Conservation (phyloP, 2,113 vertebrate genomes). For the Takifugu flavidus region DNA sequence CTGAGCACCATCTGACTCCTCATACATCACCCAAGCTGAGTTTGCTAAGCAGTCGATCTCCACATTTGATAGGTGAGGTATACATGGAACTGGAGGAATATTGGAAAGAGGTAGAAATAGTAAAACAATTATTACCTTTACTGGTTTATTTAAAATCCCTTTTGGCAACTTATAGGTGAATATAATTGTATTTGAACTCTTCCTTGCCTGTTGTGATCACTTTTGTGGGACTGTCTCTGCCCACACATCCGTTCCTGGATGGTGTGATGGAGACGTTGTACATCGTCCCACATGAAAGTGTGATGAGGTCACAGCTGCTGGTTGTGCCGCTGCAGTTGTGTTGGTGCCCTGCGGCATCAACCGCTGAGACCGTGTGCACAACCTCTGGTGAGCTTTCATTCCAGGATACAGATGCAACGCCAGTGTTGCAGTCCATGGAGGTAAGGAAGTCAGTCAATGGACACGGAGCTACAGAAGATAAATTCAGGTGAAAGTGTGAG, state of each 20-base stretch:
- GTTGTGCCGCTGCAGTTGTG: slow-evolving; percentile 54
- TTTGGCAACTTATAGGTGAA: no score
- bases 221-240: slow-evolving; percentile 45
- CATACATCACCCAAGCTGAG: slow-evolving; percentile 65
- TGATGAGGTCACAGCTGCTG: slow-evolving; percentile 47
- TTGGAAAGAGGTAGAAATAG: neutral
- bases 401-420: slow-evolving; percentile 64
- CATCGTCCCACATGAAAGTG: slow-evolving; percentile 59
- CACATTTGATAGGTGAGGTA: slow-evolving; percentile 55
- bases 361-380: slow-evolving; percentile 46
- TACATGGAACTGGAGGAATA: slow-evolving; percentile 66
- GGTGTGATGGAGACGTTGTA: slow-evolving; percentile 71
- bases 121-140: neutral
- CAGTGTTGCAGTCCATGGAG: slow-evolving; percentile 55
- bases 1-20: slow-evolving; percentile 48
- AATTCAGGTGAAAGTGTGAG: neutral
- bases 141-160: neutral
- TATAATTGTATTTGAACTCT: neutral
- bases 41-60: slow-evolving; percentile 73
- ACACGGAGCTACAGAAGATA: slow-evolving; percentile 67
- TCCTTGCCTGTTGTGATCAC: slow-evolving; percentile 62
- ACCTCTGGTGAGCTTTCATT: slow-evolving; percentile 37
- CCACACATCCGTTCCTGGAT: slow-evolving; percentile 54
- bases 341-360: neutral
- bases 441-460: slow-evolving; percentile 42